These are phyloP conservation scores for Conus betulinus DNA, from an alignment of 1,140 invertebrate genomes.

Conservation along the genomic window DNA sequence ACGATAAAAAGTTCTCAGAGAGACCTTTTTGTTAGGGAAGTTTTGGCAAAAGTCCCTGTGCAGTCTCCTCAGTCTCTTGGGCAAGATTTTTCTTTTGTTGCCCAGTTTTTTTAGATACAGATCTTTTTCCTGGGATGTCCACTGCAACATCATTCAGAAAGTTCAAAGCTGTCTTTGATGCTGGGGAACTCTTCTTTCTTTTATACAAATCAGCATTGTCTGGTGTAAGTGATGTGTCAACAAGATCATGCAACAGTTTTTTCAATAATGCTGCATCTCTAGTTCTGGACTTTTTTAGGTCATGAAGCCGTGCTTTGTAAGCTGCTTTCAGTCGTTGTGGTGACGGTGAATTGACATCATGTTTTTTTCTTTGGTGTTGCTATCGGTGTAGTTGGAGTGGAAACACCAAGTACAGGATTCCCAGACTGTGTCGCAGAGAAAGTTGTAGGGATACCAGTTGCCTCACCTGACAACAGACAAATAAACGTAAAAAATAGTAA, in stretches of 20 bases:
- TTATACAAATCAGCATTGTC: not conserved
- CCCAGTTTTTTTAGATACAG: conserved; percentile 4
- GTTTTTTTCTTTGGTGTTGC: not conserved
- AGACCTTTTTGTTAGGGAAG: not conserved
- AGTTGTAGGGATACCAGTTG: not conserved
- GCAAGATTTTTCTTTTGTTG: conserved; percentile 1
- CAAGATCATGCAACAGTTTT: not conserved
- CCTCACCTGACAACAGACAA: too few species aligned
- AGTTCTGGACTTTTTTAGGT: not conserved
- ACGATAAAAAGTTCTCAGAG: not conserved
- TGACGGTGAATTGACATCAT: not conserved
- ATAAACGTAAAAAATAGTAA: not conserved
- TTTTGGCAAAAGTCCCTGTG: not conserved
- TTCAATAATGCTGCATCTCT: not conserved
- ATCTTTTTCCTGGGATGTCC: not conserved
- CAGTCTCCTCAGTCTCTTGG: not conserved
- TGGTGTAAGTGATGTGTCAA: not conserved
- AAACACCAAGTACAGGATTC: not conserved
- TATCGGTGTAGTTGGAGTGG: not conserved
- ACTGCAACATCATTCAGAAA: not conserved
- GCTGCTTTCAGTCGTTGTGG: not conserved
- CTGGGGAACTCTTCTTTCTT: not conserved
- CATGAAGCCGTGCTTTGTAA: not conserved
- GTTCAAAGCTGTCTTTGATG: not conserved
- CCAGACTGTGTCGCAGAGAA: not conserved